Conservation (phyloP, 2,797 vertebrate species). For the Tachyglossus aculeatus region DNA sequence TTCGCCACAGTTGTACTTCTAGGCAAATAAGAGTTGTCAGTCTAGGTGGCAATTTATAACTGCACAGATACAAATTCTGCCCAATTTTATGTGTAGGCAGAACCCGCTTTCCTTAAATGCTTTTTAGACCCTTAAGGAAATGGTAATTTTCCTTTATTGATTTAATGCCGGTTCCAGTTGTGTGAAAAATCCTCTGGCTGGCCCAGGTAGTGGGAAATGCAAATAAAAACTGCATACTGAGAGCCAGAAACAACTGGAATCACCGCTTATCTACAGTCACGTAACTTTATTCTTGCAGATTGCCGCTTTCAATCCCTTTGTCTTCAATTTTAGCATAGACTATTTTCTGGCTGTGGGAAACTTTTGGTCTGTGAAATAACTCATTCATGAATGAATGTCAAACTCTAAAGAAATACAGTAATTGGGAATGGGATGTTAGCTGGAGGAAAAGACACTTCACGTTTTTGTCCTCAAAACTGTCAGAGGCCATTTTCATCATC, state of each 20-base stretch:
- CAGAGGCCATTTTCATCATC: no score
- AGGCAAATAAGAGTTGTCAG: conserved; percentile 32
- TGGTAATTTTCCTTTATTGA: conserved; percentile 30
- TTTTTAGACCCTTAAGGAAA: conserved; percentile 27
- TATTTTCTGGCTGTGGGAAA: conserved; percentile 4
- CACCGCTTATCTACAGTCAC: neutral
- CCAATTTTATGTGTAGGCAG: conserved; percentile 12
- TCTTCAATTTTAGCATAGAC: conserved; percentile 18
- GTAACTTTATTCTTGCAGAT: neutral
- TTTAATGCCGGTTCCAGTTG: conserved; percentile 41
- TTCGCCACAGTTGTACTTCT: conserved; percentile 20
- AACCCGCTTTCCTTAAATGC: conserved; percentile 26
- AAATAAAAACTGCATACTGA: neutral
- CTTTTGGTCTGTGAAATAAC: conserved; percentile 37
- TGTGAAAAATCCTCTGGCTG: conserved; percentile 31
- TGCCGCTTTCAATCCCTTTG: neutral
- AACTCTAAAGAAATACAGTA: conserved; percentile 9
- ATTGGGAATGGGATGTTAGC: no score
- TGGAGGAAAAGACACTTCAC: conserved; percentile 6
- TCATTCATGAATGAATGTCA: conserved; percentile 38
- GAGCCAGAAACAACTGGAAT: conserved; percentile 4
- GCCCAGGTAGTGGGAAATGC: neutral
- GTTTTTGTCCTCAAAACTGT: neutral
- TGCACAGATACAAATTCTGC: conserved; percentile 22
- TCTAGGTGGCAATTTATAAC: conserved; percentile 12